Percentiles rank a stretch among this genome's conserved stretches.
Evolutionary conservation across 2,888 invertebrate species (phyloP).

Genomic region (Sarcophaga subvicina): DNA sequence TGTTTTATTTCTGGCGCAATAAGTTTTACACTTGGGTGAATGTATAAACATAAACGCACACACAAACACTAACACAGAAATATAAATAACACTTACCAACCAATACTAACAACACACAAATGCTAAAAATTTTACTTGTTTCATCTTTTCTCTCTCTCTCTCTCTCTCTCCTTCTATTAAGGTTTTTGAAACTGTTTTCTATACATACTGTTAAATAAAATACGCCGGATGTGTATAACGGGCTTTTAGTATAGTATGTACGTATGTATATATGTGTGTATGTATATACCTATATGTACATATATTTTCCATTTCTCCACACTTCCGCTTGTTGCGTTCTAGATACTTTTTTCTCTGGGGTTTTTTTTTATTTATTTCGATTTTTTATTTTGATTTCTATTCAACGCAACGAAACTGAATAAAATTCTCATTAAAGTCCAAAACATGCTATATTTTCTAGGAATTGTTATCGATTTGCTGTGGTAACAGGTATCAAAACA

Average conservation of each 20-base stretch:
- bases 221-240: too few species aligned
- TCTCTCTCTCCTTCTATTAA: too few species aligned
- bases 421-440: background rate
- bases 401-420: background rate
- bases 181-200: too few species aligned
- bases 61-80: background rate
- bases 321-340: conserved; percentile 50
- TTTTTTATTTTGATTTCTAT: background rate
- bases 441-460: background rate
- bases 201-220: too few species aligned
- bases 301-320: conserved; percentile 29
- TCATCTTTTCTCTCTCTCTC: too few species aligned
- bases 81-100: background rate
- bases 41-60: conserved; percentile 22
- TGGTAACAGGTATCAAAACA: too few species aligned
- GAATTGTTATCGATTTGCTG: too few species aligned
- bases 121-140: background rate
- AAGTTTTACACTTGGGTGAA: conserved; percentile 66
- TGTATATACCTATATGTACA: background rate
- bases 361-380: background rate
- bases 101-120: background rate
- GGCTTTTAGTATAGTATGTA: background rate
- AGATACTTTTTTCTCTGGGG: background rate
- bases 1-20: conserved; percentile 65
- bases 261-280: background rate